These are phyloP conservation scores for Lagorchestes hirsutus DNA, from an alignment of 2,797 vertebrate genomes.

Conservation along the genomic window DNA sequence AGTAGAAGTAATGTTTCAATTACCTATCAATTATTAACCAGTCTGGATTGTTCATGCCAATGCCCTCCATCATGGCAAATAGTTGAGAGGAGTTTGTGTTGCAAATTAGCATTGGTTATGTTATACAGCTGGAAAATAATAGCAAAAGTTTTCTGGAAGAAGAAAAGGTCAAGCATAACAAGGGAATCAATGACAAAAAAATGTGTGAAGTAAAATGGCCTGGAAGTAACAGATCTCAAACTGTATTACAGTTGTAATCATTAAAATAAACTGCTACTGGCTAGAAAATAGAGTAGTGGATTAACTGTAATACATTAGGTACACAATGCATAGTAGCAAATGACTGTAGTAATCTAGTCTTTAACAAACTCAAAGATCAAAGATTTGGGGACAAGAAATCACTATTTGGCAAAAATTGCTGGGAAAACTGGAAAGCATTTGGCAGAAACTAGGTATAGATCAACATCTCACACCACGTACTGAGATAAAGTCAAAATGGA, in stretches of 20 bases:
- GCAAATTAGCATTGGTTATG: background rate
- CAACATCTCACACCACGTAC: no score
- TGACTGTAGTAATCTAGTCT: background rate
- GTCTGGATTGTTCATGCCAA: background rate
- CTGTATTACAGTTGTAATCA: background rate
- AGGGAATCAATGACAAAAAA: background rate
- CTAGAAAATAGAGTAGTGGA: background rate
- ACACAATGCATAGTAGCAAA: background rate
- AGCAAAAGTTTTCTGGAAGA: background rate
- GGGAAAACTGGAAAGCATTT: no score
- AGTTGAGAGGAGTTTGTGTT: background rate
- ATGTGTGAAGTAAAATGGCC: background rate
- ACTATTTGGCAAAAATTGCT: no score
- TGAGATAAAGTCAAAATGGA: no score
- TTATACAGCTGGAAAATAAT: background rate
- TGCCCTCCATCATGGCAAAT: conserved; percentile 23
- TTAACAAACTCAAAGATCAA: background rate
- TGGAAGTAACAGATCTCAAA: background rate
- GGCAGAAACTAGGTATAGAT: no score
- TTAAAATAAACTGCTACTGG: background rate
- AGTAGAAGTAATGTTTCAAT: background rate
- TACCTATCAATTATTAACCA: background rate
- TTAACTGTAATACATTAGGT: background rate
- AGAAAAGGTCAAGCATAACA: background rate
- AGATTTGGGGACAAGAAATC: background rate